These are phyloP conservation scores for Coptotermes formosanus DNA, from an alignment of 1,140 invertebrate species.

Conservation along the genomic window DNA sequence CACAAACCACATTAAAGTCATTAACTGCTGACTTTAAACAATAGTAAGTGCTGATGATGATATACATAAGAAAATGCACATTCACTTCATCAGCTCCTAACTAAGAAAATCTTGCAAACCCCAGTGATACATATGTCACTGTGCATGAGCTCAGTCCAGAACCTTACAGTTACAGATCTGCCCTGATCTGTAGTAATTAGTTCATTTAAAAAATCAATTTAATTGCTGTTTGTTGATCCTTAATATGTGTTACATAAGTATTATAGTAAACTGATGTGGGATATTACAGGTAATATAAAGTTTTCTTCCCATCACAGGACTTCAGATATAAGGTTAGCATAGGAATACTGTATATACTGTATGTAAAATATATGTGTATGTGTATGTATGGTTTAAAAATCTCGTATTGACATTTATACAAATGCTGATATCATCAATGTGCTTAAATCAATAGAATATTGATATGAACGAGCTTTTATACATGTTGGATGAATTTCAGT, in stretches of 20 bases:
- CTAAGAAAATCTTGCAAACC: too few relatives aligned
- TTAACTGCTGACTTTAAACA: too few relatives aligned
- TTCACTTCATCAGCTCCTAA: too few relatives aligned
- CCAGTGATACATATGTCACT: too few relatives aligned
- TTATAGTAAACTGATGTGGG: neutral
- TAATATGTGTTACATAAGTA: neutral
- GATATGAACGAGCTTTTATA: too few relatives aligned
- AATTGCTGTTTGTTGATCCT: neutral
- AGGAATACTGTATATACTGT: neutral
- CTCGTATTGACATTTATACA: neutral
- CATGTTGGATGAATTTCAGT: too few relatives aligned
- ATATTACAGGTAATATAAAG: neutral
- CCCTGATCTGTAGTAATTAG: neutral
- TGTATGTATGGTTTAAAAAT: neutral
- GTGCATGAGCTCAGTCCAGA: neutral
- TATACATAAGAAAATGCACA: too few relatives aligned
- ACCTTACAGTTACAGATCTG: neutral
- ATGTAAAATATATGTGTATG: neutral
- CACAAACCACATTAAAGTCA: too few relatives aligned
- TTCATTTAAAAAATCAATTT: neutral
- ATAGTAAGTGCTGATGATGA: too few relatives aligned
- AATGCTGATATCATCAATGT: neutral
- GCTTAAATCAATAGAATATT: neutral
- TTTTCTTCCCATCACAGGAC: neutral
- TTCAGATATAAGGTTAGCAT: neutral